phyloP scores from a whole-genome alignment of 2,888 invertebrate species.

The Acleris literana region DNA sequence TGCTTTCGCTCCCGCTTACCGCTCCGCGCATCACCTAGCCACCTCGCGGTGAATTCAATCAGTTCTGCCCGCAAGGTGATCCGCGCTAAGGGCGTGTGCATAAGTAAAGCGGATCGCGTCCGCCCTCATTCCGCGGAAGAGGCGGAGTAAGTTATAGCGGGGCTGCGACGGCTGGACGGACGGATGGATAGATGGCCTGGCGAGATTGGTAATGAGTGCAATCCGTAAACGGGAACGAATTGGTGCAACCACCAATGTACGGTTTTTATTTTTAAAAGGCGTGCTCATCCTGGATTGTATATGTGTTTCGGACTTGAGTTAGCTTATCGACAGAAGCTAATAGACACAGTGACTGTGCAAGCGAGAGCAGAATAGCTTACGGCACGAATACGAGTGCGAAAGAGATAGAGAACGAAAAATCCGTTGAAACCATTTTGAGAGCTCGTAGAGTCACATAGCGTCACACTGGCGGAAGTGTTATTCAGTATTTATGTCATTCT shows the following conservation, averaged over 20 bases:
- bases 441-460: too few species aligned
- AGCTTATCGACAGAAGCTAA: too few species aligned
- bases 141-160: slow-evolving; percentile 25
- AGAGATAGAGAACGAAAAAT: too few species aligned
- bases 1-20: slow-evolving; percentile 1
- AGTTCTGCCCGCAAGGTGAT: slow-evolving; percentile 36
- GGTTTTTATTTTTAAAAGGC: neutral
- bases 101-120: slow-evolving; percentile 35
- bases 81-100: slow-evolving; percentile 34
- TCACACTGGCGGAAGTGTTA: too few species aligned
- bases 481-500: too few species aligned
- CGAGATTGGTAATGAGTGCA: slow-evolving; percentile 15
- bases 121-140: slow-evolving; percentile 33
- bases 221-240: neutral
- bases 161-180: slow-evolving; percentile 3
- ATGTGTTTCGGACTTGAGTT: too few species aligned
- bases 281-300: neutral
- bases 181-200: neutral
- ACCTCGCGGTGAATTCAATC: slow-evolving; percentile 29
- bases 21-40: slow-evolving; percentile 20
- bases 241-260: neutral
- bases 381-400: too few species aligned
- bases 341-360: too few species aligned
- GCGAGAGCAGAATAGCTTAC: too few species aligned
- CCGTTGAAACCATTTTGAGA: too few species aligned